Evolutionary conservation across 35 echinoderm and acorn worm genomes (phyloP).

Genomic region (Amphiura filiformis): DNA sequence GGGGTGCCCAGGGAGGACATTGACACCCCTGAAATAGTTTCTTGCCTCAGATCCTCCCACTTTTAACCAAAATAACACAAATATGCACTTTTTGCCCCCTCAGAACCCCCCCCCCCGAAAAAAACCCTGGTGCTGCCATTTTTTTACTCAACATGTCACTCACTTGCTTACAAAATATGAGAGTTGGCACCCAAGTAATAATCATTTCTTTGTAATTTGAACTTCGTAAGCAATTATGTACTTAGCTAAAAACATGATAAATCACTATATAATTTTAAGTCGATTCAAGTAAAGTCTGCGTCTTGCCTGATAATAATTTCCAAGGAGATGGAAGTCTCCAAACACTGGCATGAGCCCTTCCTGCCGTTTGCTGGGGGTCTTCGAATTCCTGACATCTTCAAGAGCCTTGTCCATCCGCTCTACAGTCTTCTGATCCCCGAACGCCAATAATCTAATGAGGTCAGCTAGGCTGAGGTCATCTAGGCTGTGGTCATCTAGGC

Average conservation of each 20-base stretch:
- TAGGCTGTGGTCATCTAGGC: background rate
- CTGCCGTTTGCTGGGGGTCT: conserved; percentile 3
- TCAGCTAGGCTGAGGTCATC: background rate
- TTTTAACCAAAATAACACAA: too few species aligned
- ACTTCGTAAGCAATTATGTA: background rate
- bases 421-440: conserved; percentile 50
- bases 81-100: too few species aligned
- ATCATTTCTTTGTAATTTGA: background rate
- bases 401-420: conserved; percentile 46
- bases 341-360: conserved; percentile 54
- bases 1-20: too few species aligned
- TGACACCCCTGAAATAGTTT: too few species aligned
- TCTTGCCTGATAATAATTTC: conserved; percentile 60
- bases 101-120: too few species aligned
- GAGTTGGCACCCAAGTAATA: background rate
- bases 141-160: too few species aligned
- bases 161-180: background rate
- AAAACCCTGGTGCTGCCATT: too few species aligned
- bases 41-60: too few species aligned
- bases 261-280: background rate
- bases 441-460: conserved; percentile 25
- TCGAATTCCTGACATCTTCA: conserved; percentile 36
- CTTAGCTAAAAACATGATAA: background rate
- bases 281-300: background rate
- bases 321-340: conserved; percentile 65